Conservation (phyloP, 2,888 invertebrate genomes). For the Drosophila formosana region DNA sequence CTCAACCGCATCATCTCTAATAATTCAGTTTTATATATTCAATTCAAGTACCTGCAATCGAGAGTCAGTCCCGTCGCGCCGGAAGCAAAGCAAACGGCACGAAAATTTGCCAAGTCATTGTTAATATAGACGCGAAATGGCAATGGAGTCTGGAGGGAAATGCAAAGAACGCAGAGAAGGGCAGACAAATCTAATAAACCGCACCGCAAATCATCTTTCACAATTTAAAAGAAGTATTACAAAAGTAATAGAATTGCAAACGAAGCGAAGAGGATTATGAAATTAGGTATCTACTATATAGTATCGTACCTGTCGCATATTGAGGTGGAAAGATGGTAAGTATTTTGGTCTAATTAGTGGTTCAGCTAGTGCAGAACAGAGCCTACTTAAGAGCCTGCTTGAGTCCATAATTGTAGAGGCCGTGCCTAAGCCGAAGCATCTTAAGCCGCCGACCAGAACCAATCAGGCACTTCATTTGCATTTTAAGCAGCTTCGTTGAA, state of each 20-base stretch:
- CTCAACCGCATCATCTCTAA: slow-evolving; percentile 10
- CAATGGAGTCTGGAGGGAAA: slow-evolving; percentile 5
- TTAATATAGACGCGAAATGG: slow-evolving; percentile 36
- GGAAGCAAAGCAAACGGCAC: slow-evolving; percentile 73
- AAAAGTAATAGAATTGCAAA: slow-evolving; percentile 39
- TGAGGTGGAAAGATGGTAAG: slow-evolving; percentile 27
- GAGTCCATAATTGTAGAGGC: slow-evolving; percentile 56
- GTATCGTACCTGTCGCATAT: slow-evolving; percentile 25
- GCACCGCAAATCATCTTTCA: slow-evolving; percentile 53
- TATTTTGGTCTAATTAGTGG: slow-evolving; percentile 61
- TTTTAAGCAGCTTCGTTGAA: slow-evolving; percentile 49
- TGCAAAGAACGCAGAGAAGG: slow-evolving; percentile 3
- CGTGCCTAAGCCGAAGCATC: slow-evolving; percentile 32
- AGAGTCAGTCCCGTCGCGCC: slow-evolving; percentile 23
- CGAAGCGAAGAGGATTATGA: slow-evolving; percentile 33
- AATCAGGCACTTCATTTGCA: slow-evolving; percentile 77
- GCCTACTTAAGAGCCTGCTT: slow-evolving; percentile 49
- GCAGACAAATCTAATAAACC: slow-evolving; percentile 69
- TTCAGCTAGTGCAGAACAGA: slow-evolving; percentile 20
- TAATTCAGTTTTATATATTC: slow-evolving; percentile 4
- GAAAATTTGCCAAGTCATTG: slow-evolving; percentile 74
- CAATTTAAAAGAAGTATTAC: slow-evolving; percentile 41
- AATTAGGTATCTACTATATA: not conserved
- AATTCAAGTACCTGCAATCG: slow-evolving; percentile 13
- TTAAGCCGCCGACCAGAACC: slow-evolving; percentile 51